Base-by-base conservation (phyloP, 2,113 vertebrate genomes). In the Misgurnus anguillicaudatus region DNA sequence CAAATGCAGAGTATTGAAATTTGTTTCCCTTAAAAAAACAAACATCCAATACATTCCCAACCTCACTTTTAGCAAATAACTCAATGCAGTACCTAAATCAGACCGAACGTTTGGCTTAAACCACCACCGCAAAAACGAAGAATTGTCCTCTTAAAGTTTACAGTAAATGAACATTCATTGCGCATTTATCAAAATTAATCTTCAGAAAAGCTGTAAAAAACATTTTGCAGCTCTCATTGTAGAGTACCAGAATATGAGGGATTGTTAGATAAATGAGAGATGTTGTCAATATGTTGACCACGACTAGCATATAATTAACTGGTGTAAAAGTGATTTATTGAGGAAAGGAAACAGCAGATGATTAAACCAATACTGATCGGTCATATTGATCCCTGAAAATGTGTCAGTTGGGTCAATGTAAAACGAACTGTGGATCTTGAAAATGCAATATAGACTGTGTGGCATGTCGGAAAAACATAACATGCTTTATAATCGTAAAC, bases 361-460 rank as follows among this genome's bases (percentile, higher is more conserved):
- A 70, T 55, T 60, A 58, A 71, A 75, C 87, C 85, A 82, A 86
- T 87, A 87, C 71, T 82, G 86, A 86, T 86, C 77, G 84, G 68
- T 78, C 63, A 81, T 85, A 87, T 86, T 79, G 86, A 87, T 78
- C 79, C 48, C 6, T 2, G 75, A 78, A 77, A 84, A 79, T 65
- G 70, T 77, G 80, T 66, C 75, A 81, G 70, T 67, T 66, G 77
- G 65, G 31, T 65, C 45, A 71, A 47, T 70, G 17, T 11, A 65
- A 76, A 41, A 62, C 16, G 31, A 17, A 51, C 24, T 55, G 24
- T 55, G 7, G 21, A 17, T n/a, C 14, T 31, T 53, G 24, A 53
- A n/a, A 53, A 38, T 38, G 47, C 47, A 36, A 68, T 19, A 55
- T 17, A 55, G 16, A 53, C 51, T 55, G 53, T n/a, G 51, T 11